Evolutionary conservation across 1,140 invertebrate genomes (phyloP).

Genomic region (Cylas formicarius): DNA sequence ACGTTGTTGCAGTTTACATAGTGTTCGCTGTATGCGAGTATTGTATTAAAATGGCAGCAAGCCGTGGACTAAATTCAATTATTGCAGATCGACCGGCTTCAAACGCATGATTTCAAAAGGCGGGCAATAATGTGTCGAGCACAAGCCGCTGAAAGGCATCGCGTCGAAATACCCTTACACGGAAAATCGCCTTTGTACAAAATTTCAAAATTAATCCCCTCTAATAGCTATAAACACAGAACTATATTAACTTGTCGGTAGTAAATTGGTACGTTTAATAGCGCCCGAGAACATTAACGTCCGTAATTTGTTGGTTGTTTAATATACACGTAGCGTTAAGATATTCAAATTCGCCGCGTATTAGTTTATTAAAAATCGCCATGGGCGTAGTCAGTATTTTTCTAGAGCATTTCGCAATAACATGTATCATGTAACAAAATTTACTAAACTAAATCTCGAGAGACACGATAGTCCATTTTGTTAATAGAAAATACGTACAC

Average conservation of each 20-base stretch:
- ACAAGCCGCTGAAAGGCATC: neutral
- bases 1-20: no score
- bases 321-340: constrained; percentile 33
- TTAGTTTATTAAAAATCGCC: constrained; percentile 35
- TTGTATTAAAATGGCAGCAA: no score
- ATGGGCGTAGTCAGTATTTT: no score
- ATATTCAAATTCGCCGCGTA: constrained; percentile 29
- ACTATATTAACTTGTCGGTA: constrained; percentile 34
- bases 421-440: no score
- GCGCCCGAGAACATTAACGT: constrained; percentile 26
- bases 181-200: constrained; percentile 8
- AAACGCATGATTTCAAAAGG: constrained; percentile 4
- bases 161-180: constrained; percentile 7
- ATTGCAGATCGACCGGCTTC: neutral
- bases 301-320: constrained; percentile 33
- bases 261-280: constrained; percentile 34
- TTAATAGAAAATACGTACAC: no score
- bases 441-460: no score
- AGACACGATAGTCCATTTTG: no score
- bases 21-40: no score
- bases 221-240: constrained; percentile 28
- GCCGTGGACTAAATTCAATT: no score
- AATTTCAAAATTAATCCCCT: constrained; percentile 9
- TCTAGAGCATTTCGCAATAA: no score
- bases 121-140: no score